Percentiles rank a stretch among this genome's conserved stretches.
phyloP scores from a whole-genome alignment of 2,888 invertebrate species.

The Meghimatium bilineatum region DNA sequence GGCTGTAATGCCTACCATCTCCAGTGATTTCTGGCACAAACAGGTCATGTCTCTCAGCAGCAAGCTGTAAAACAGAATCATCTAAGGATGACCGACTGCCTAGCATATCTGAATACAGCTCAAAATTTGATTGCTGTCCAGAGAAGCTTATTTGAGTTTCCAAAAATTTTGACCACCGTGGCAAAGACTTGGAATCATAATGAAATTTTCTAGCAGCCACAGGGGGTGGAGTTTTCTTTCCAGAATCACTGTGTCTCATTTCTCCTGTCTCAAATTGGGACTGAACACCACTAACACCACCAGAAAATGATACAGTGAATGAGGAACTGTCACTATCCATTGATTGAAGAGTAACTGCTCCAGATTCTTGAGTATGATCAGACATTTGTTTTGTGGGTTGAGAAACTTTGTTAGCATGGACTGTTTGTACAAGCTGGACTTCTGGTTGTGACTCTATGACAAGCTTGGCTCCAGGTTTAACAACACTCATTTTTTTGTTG shows the following conservation, averaged over 20 bases:
- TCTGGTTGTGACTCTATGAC: conserved; percentile 53
- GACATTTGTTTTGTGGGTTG: conserved; percentile 53
- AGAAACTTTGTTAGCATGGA: conserved; percentile 54
- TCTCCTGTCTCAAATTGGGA: background rate
- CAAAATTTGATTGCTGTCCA: conserved; percentile 4
- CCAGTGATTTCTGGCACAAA: conserved; percentile 52
- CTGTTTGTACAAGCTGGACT: conserved; percentile 53
- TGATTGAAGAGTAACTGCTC: background rate
- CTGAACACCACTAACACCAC: background rate
- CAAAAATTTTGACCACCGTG: conserved; percentile 33
- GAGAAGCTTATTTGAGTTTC: conserved; percentile 16
- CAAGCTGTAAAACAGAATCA: conserved; percentile 66
- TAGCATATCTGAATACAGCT: conserved; percentile 53
- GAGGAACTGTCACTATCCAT: conserved; percentile 6
- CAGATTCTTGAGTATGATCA: background rate
- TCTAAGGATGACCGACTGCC: conserved; percentile 66
- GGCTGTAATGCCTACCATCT: conserved; percentile 51
- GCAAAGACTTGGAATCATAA: conserved; percentile 45
- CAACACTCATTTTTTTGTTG: conserved; percentile 47
- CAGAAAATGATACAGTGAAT: no score
- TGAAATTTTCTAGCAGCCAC: conserved; percentile 43
- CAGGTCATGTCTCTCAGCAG: conserved; percentile 61
- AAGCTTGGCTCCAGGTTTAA: conserved; percentile 53
- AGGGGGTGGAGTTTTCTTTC: conserved; percentile 43
- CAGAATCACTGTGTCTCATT: background rate